A percentile compares a stretch with the other conserved stretches of the same genome.
phyloP scores from a whole-genome alignment of 2,113 vertebrate species.

The Sterna hirundo region DNA sequence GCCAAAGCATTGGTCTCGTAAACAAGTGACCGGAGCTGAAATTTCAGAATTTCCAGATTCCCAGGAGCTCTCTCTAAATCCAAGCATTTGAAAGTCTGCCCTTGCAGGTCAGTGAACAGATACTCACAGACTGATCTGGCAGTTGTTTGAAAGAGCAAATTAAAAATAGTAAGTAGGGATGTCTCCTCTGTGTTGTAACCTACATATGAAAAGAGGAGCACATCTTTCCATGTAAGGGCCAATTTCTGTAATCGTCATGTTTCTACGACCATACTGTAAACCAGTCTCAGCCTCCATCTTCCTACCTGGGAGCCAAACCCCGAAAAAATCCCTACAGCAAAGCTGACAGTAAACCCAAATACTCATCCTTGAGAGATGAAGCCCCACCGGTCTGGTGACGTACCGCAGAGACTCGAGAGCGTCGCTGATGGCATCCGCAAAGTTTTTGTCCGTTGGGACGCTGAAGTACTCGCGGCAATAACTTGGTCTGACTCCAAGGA shows the following conservation, averaged over 20 bases:
- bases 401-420: constrained; percentile 85
- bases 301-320: neutral
- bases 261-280: neutral
- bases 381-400: neutral
- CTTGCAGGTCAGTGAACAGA: neutral
- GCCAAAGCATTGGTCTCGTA: neutral
- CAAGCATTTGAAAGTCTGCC: neutral
- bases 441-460: constrained; percentile 82
- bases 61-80: neutral
- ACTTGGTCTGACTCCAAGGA: constrained; percentile 84
- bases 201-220: neutral
- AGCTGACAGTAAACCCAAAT: neutral
- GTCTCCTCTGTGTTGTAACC: neutral
- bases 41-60: neutral
- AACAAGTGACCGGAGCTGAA: neutral
- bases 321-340: neutral
- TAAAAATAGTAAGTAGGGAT: neutral
- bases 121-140: neutral
- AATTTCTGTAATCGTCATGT: fast-evolving
- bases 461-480: constrained; percentile 88
- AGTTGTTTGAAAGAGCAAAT: neutral
- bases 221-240: neutral
- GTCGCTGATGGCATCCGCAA: constrained; percentile 79
- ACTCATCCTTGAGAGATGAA: neutral
- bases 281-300: neutral